Base-by-base conservation (phyloP, 2,888 invertebrate species). In the Hipparchia sbordonii region DNA sequence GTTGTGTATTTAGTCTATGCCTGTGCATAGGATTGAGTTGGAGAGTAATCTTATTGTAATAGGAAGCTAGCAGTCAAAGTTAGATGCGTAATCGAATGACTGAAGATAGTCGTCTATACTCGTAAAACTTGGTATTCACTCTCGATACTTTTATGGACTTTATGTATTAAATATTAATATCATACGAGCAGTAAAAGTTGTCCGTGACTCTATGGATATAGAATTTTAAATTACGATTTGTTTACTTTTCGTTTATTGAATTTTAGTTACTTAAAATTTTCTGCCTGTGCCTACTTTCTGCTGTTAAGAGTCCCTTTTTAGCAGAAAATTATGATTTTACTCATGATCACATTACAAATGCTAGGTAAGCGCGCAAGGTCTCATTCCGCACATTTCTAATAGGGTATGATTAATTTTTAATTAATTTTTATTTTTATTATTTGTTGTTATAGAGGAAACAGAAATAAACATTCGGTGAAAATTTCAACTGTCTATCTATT, bases 21-120 rank as follows among this genome's bases (percentile, higher is more conserved):
- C 69, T 70, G 74, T 70, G 75, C 75, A 78, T 73, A 71, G 76
- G 78, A 80, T 81, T 79, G 77, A 82, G 78, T 80, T 80, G 77
- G 78, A 81, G 78, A 77, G 79, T 76, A 76, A 72, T 72, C 76
- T 74, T 75, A 79, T 78, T 80, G 78, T 80, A 73, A 69, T 69
- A 57, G 71, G 72, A 74, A 74, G 67, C 72, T 57, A 66, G 72
- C 66, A 77, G 72, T 74, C 67, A 69, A 71, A 71, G 61, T 74
- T 80, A 75, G 71, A 72, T 69, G 69, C 70, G 70, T 74, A 73
- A 74, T 74, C 68, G 71, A 75, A 75, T 72, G 65, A 67, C 66
- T 59, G 46, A 45, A 67, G 56, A 67, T 23, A 57, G 57, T 57
- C 57, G 57, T 13, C 23, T 72, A 70, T 45, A 72, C 48, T 52